These are phyloP conservation scores for Bursaphelenchus okinawaensis DNA, from an alignment of 2,888 invertebrate genomes.

Conservation along the genomic window DNA sequence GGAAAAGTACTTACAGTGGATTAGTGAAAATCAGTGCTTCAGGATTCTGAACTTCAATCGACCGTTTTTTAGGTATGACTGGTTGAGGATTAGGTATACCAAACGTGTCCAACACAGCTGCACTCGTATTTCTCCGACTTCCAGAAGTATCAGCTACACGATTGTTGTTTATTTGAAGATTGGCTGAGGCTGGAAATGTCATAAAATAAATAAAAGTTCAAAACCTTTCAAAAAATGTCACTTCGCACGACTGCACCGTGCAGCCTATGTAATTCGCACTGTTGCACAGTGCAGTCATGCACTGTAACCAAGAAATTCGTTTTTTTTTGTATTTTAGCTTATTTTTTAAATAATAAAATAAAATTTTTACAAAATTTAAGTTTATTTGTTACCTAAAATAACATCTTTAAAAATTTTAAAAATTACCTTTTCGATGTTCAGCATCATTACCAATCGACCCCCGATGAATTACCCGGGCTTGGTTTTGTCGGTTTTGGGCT, in stretches of 20 bases:
- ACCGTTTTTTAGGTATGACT: background rate
- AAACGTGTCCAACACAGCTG: background rate
- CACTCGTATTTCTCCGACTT: background rate
- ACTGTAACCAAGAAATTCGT: no score
- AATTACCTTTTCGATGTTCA: background rate
- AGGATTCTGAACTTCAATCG: background rate
- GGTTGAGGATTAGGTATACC: background rate
- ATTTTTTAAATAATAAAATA: no score
- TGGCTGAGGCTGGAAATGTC: background rate
- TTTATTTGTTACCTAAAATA: no score
- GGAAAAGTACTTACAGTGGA: background rate
- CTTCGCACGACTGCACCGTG: no score
- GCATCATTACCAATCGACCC: background rate
- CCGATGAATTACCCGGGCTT: background rate
- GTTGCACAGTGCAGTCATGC: no score
- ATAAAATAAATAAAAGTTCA: no score
- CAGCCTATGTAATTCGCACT: no score
- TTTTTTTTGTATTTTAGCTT: no score
- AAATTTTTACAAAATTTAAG: no score
- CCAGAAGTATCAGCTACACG: background rate
- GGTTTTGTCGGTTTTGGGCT: background rate
- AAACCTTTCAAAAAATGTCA: no score
- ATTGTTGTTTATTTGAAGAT: background rate
- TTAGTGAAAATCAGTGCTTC: background rate
- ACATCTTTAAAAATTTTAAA: background rate